phyloP scores from a whole-genome alignment of 2,797 vertebrate species.

The Amblyopsis hoosieri region DNA sequence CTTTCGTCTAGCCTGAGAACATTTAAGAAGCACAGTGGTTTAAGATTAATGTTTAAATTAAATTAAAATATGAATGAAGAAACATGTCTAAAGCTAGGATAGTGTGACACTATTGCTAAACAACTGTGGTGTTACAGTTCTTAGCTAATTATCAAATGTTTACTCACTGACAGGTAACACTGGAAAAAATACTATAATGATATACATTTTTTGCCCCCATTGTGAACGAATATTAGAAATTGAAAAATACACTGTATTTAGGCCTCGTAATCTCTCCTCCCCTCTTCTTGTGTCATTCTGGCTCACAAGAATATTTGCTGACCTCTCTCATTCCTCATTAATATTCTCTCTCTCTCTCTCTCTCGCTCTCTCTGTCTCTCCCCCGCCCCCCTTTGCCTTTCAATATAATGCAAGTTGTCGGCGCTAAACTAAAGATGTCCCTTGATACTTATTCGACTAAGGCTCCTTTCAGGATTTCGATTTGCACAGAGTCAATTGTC shows the following conservation, averaged over 20 bases:
- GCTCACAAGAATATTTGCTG: slow-evolving; percentile 20
- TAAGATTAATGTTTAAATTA: not conserved
- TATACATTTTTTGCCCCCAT: not conserved
- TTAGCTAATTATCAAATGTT: not conserved
- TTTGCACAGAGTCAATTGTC: slow-evolving; percentile 65
- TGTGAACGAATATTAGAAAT: not conserved
- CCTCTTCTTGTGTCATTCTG: slow-evolving; percentile 11
- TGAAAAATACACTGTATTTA: slow-evolving; percentile 4
- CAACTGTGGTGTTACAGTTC: no score
- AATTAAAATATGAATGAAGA: no score
- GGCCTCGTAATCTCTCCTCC: not conserved
- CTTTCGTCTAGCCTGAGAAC: slow-evolving; percentile 6
- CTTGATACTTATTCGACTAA: slow-evolving; percentile 58
- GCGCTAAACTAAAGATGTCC: slow-evolving; percentile 61
- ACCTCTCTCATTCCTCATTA: not conserved
- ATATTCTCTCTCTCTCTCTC: slow-evolving; percentile 28
- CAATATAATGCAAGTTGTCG: slow-evolving; percentile 65
- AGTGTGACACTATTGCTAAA: no score
- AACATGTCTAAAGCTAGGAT: no score
- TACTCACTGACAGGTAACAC: slow-evolving; percentile 8
- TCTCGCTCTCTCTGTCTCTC: not conserved
- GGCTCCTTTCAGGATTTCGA: slow-evolving; percentile 59
- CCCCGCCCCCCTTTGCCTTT: slow-evolving; percentile 31
- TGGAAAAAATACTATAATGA: not conserved
- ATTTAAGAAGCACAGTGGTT: slow-evolving; percentile 13